phyloP scores from a whole-genome alignment of 2,113 vertebrate species.

The Microtus pennsylvanicus region DNA sequence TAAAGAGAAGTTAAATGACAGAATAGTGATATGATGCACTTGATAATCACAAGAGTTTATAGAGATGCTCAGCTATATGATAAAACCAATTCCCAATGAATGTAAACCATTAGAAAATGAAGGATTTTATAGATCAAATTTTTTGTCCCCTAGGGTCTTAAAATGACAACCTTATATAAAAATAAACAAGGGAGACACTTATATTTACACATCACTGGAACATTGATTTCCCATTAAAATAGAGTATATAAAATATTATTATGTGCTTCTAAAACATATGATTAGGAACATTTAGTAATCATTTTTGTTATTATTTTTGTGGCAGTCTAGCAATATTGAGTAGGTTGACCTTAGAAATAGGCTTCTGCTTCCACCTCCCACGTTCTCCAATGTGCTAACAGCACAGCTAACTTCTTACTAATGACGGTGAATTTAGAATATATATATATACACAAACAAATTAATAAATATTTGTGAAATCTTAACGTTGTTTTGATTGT shows the following conservation, averaged over 20 bases:
- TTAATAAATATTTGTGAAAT: not conserved
- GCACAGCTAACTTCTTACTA: not conserved
- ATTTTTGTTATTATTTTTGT: not conserved
- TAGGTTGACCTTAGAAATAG: too few species aligned
- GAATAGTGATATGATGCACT: not conserved
- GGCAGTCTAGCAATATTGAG: not conserved
- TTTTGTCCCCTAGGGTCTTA: not conserved
- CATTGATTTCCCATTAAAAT: not conserved
- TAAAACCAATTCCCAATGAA: not conserved
- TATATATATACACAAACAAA: not conserved
- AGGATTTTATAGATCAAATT: not conserved
- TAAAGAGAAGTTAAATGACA: not conserved
- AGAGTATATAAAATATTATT: not conserved
- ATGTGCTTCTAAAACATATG: not conserved
- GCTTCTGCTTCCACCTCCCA: not conserved
- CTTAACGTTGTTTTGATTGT: not conserved
- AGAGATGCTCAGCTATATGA: not conserved
- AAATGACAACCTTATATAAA: not conserved
- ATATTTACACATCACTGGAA: too few species aligned
- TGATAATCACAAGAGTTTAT: too few species aligned
- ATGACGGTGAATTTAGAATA: not conserved
- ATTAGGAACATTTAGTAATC: not conserved
- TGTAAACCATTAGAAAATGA: not conserved
- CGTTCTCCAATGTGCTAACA: fast-evolving
- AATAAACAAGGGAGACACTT: not conserved